A percentile compares a stretch with the other conserved stretches of the same genome.
These are phyloP conservation scores for Patagioenas fasciata DNA, from an alignment of 2,113 vertebrate genomes.

Conservation along the genomic window DNA sequence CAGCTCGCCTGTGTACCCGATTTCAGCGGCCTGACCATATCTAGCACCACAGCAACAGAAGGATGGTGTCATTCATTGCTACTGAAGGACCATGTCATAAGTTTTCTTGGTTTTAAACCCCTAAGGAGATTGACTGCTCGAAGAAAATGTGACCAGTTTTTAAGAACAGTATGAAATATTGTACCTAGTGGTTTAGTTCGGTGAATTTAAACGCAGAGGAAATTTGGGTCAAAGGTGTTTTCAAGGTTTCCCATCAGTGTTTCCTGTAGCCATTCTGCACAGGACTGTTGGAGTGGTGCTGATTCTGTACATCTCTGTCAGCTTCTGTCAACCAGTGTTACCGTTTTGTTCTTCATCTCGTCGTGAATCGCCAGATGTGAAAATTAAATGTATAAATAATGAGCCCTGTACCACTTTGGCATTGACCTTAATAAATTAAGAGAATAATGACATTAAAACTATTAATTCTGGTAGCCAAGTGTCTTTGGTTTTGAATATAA, in stretches of 20 bases:
- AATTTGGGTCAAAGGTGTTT: background rate
- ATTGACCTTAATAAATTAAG: slow-evolving; percentile 28
- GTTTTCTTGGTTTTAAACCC: background rate
- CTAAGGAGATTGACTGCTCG: background rate
- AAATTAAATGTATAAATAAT: background rate
- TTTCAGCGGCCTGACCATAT: background rate
- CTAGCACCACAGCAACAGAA: background rate
- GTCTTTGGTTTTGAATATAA: background rate
- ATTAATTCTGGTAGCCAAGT: background rate
- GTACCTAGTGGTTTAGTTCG: background rate
- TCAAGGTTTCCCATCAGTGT: background rate
- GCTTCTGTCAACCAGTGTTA: background rate
- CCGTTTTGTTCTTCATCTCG: slow-evolving; percentile 7
- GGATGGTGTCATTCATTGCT: background rate
- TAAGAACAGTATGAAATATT: background rate
- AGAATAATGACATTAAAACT: background rate
- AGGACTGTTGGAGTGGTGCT: background rate
- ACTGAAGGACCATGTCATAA: background rate
- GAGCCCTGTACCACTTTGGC: slow-evolving; percentile 26
- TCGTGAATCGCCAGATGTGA: slow-evolving; percentile 14
- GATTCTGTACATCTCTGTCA: background rate
- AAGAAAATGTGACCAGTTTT: background rate
- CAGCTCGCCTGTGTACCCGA: background rate
- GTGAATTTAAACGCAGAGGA: background rate
- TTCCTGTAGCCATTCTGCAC: background rate